These are phyloP conservation scores for Daboia siamensis DNA, from an alignment of 2,113 vertebrate species.

Conservation along the genomic window DNA sequence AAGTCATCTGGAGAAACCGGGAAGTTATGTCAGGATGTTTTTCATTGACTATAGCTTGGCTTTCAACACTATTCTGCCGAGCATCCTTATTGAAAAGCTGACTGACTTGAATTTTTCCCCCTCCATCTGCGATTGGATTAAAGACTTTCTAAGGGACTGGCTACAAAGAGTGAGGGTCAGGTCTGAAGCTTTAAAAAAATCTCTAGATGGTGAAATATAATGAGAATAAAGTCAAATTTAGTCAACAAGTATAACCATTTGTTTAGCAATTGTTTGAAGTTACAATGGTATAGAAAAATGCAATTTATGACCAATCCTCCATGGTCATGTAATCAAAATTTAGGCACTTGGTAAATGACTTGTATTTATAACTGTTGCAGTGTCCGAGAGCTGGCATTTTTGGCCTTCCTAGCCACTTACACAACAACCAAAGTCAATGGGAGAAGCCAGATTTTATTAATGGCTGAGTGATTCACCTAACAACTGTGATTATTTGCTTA, in stretches of 20 bases:
- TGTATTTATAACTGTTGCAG: background rate
- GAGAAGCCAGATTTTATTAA: background rate
- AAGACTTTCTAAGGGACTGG: too few species aligned
- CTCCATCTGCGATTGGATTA: too few species aligned
- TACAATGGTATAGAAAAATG: background rate
- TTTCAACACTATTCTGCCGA: too few species aligned
- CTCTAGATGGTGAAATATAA: background rate
- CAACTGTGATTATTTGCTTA: background rate
- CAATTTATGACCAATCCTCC: background rate
- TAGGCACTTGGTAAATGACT: background rate
- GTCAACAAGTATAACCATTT: background rate
- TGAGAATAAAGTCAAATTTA: background rate
- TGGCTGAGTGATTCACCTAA: background rate
- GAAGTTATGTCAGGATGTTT: too few species aligned
- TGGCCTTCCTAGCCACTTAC: background rate
- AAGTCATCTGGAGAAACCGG: too few species aligned
- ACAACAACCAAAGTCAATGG: background rate
- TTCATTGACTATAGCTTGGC: too few species aligned
- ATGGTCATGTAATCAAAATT: background rate
- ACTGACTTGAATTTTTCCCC: too few species aligned
- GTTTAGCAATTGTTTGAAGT: background rate
- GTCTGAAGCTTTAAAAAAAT: background rate
- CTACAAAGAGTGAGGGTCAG: too few species aligned
- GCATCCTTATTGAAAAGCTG: too few species aligned
- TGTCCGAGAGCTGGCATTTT: background rate